A percentile compares a stretch with the other conserved stretches of the same genome.
Conservation (phyloP, 2,797 vertebrate genomes). For the Arrhamphus sclerolepis region DNA sequence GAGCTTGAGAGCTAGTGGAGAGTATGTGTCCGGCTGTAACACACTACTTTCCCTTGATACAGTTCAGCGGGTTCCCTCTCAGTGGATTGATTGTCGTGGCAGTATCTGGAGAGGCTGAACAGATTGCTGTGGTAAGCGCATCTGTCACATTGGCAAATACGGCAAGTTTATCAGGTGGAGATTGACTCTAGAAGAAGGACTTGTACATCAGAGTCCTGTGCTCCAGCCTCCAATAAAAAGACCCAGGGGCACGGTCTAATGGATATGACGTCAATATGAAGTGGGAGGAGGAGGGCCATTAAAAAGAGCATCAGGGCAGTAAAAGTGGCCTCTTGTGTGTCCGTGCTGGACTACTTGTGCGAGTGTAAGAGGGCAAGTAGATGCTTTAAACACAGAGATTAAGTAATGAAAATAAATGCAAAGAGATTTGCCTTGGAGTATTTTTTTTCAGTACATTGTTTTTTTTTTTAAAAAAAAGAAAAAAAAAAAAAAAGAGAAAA, state of each 20-base stretch:
- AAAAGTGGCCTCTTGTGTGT: constrained; percentile 47
- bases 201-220: constrained; percentile 42
- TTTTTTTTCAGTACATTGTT: constrained; percentile 32
- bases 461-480: too few species aligned
- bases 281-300: constrained; percentile 60
- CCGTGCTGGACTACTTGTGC: constrained; percentile 14
- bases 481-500: too few species aligned
- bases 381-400: constrained; percentile 24
- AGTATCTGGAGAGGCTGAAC: constrained; percentile 39
- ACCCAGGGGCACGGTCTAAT: constrained; percentile 75
- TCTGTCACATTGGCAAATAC: constrained; percentile 61
- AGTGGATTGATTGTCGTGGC: constrained; percentile 46
- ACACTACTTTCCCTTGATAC: constrained; percentile 23
- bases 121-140: constrained; percentile 59
- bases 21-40: constrained; percentile 7
- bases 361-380: constrained; percentile 7
- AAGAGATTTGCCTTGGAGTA: neutral
- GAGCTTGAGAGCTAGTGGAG: constrained; percentile 10
- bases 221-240: constrained; percentile 62
- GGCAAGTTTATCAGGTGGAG: constrained; percentile 66
- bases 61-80: constrained; percentile 39
- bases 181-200: constrained; percentile 62
- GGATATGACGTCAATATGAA: constrained; percentile 70
- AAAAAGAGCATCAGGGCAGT: constrained; percentile 64
- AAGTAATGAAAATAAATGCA: constrained; percentile 15